Base-by-base conservation (phyloP, 2,113 vertebrate species). In the Apeltes quadracus region DNA sequence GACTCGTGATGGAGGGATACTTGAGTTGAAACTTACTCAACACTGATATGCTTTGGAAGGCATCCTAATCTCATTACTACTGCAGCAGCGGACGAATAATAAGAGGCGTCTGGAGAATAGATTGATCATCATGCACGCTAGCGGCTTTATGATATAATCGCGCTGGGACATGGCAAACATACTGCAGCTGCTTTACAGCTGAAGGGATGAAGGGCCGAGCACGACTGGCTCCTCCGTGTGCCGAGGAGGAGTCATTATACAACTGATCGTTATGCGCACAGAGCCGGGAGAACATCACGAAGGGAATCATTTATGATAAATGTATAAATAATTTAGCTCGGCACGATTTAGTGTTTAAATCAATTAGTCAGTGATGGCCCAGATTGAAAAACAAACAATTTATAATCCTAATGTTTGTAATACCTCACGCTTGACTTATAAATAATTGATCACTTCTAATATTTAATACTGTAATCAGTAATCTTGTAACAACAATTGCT, bases 11-110 rank as follows among this genome's bases (percentile, higher is more conserved):
- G 50, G 56, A 78, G 38, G 72, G 36, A 61, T 58, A 55, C 74
- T 78, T 59, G 59, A 63, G 41, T 62, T 80, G 75, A 69, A n/a
- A 86, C 58, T 81, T 39, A 1, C 82, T 83, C 43, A 15, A 34
- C 20, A 63, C 34, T 67, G 62, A 78, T 65, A 71, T 51, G 75
- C 78, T 82, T n/a, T 55, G 46, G 79, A 82, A 72, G 70, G 69
- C 72, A 81, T 63, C 27, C 53, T 87, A 82, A 89, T 88, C 72
- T 23, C 81, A 83, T 84, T 58, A 82, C 69, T 34, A 27, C 67
- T 20, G 75, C 84, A 39, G 68, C 68, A 66, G 71, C 69, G 36
- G 84, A 69, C 67, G 72, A 84, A 84, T 88, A 83, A 86, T 77
- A 59, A 79, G 11, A 81, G 63, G 84, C 86, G 86, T 86, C 82